Evolutionary conservation across 2,797 vertebrate species (phyloP), one percentile per base, ranked within the genome.

Genomic region (Chelmon rostratus): DNA sequence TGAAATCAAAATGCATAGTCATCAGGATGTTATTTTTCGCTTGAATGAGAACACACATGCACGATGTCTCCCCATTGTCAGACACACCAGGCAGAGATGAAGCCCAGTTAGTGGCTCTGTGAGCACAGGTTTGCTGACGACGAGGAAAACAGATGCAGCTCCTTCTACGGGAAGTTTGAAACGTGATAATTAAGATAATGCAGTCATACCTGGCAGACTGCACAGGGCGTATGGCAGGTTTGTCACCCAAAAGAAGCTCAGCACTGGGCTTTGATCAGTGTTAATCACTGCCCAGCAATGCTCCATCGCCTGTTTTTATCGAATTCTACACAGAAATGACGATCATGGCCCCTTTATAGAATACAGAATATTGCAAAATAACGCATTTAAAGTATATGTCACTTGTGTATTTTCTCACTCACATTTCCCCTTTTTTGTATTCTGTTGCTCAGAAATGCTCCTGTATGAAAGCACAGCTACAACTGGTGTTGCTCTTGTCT

Each of bases 1-100:
- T 86, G 4, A 76, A 76, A 72, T 71, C 16, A 44, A 83, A 81
- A 86, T 38, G 35, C 53, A 50, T 59, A 85, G 61, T 76, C 49
- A 58, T 77, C 78, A 68, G 44, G 75, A 66, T 56, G 49, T 58
- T 52, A 42, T 70, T 81, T 46, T 46, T 46, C 58, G 74, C 23
- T 57, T 28, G 21, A 73, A 50, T 46, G 64, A 53, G 63, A 42
- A 49, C 15, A 54, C 46, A 61, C 71, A 35, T 23, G 68, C 61
- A 52, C 16, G 58, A 42, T 21, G 10, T 33, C 11, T 62, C 50
- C n/a, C 10, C 67, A 19, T 58, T 63, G 61, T 80, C 66, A 58
- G 69, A 66, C 49, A 66, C 40, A 28, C 42, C 9, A 31, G 52
- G 8, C 52, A 52, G 31, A 47, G 23, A 68, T 64, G 5, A 73